Evolutionary conservation across 2,113 vertebrate species (phyloP).

Genomic region (Podarcis cretensis): DNA sequence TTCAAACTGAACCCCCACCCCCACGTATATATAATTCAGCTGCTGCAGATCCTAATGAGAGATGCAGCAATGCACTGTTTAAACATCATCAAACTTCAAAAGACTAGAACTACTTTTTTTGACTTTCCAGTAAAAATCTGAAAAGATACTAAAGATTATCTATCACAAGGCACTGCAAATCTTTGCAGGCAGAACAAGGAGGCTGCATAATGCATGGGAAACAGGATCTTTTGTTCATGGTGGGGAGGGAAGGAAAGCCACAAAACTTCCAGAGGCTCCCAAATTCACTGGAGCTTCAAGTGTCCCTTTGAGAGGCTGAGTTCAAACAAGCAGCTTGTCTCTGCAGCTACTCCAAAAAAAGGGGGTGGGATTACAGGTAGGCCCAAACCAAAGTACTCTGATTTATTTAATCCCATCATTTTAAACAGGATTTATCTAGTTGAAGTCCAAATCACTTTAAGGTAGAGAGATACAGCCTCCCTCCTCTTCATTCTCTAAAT

Average conservation of each 20-base stretch:
- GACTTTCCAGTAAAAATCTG: conserved; percentile 71
- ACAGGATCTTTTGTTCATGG: not conserved
- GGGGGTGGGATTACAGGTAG: not conserved
- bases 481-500: not conserved
- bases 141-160: conserved; percentile 62
- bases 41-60: conserved; percentile 7
- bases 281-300: not conserved
- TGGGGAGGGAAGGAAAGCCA: not conserved
- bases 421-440: not conserved
- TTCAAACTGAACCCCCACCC: conserved; percentile 1
- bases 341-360: not conserved
- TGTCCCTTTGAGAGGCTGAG: not conserved
- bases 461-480: not conserved
- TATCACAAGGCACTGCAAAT: conserved; percentile 77
- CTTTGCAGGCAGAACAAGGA: conserved; percentile 72
- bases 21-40: not conserved
- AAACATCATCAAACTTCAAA: conserved; percentile 66
- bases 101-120: conserved; percentile 51
- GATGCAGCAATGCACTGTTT: conserved; percentile 53
- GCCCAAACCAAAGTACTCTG: not conserved
- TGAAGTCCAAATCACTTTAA: not conserved
- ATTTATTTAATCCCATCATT: not conserved
- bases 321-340: not conserved
- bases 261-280: not conserved
- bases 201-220: conserved; percentile 52